Conservation (phyloP, 1,140 invertebrate genomes). For the Leptinotarsa undecemlineata region DNA sequence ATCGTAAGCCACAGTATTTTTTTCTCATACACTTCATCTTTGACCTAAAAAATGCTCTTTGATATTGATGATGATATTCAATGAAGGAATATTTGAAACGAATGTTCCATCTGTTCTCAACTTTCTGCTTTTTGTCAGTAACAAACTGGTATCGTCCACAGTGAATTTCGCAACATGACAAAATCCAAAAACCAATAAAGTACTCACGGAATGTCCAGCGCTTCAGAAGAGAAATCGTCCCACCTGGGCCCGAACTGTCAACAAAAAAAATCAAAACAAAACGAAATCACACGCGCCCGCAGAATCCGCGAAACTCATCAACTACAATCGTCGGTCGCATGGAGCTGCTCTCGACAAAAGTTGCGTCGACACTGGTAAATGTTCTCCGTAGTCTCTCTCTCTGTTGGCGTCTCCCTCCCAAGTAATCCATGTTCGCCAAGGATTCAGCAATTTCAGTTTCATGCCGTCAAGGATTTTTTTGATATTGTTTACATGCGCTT, state of each 20-base stretch:
- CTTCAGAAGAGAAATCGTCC: not conserved
- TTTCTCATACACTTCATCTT: too few species aligned
- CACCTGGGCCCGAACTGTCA: not conserved
- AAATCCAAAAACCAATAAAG: not conserved
- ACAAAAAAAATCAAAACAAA: constrained; percentile 6
- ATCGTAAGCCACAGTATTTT: too few species aligned
- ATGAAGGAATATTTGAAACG: too few species aligned
- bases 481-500: constrained; percentile 1
- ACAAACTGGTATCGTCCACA: too few species aligned
- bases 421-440: constrained; percentile 7
- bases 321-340: not conserved
- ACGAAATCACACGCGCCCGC: not conserved
- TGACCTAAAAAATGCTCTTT: too few species aligned
- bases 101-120: too few species aligned
- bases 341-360: not conserved
- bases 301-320: not conserved
- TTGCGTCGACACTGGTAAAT: not conserved
- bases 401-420: not conserved
- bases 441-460: not conserved
- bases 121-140: too few species aligned
- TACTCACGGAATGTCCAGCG: not conserved
- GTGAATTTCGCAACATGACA: too few species aligned
- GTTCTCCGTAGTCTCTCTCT: constrained; percentile 3
- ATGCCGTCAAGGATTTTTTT: constrained; percentile 8
- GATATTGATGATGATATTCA: too few species aligned